A percentile compares a stretch with the other conserved stretches of the same genome.
Conservation (phyloP, 1,140 invertebrate species). For the Macrobrachium rosenbergii region DNA sequence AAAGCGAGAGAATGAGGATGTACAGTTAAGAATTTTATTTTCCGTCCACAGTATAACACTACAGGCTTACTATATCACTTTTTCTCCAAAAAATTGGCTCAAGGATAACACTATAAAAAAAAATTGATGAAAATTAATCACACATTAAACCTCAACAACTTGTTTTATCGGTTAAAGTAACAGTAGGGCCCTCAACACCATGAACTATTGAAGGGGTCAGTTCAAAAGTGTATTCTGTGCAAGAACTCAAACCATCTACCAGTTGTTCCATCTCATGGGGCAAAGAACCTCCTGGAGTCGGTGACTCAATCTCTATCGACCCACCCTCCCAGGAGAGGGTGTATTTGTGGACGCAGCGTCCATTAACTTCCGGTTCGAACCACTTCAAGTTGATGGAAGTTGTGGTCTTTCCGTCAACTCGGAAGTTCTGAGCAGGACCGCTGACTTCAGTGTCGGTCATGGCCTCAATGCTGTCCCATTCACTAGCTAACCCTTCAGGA, state of each 20-base stretch:
- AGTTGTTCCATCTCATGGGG: background rate
- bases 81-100: too few species aligned
- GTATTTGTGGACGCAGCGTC: background rate
- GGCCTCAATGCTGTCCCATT: too few species aligned
- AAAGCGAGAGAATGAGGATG: too few species aligned
- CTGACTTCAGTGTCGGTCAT: too few species aligned
- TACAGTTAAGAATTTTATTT: too few species aligned
- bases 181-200: background rate
- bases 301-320: background rate
- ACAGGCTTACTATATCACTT: too few species aligned
- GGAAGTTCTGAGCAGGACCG: too few species aligned
- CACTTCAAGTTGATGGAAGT: background rate
- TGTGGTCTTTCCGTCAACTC: too few species aligned
- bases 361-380: background rate
- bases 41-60: too few species aligned
- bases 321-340: background rate
- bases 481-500: too few species aligned
- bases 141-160: background rate
- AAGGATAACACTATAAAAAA: too few species aligned
- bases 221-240: conserved; percentile 5
- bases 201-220: background rate
- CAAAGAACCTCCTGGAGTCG: background rate
- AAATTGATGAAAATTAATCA: too few species aligned
- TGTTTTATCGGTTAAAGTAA: background rate
- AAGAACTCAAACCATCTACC: conserved; percentile 6